phyloP scores from a whole-genome alignment of 2,888 invertebrate genomes.

The Tortrix viridana region DNA sequence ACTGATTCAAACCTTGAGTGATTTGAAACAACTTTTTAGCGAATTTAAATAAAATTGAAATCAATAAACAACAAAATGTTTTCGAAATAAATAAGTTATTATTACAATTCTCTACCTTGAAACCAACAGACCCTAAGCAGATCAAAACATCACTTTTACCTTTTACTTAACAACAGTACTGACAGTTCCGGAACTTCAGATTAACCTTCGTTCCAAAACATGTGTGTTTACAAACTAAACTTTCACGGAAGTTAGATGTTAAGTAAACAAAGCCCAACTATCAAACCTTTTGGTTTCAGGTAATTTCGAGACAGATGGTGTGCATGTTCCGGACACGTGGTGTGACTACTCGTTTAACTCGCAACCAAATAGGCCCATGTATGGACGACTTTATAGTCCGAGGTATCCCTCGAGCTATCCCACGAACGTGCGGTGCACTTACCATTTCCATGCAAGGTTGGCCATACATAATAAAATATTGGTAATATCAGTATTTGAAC shows the following conservation, averaged over 20 bases:
- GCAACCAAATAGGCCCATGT: conserved; percentile 86
- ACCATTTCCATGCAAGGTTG: conserved; percentile 94
- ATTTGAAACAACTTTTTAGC: too few relatives aligned
- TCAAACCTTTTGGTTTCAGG: conserved; percentile 76
- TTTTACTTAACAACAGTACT: conserved; percentile 25
- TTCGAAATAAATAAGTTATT: too few relatives aligned
- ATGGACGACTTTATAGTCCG: conserved; percentile 94
- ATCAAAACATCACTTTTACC: conserved; percentile 16
- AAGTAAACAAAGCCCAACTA: conserved; percentile 26
- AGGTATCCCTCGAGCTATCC: conserved; percentile 98
- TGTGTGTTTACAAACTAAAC: conserved; percentile 26
- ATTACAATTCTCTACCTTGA: too few relatives aligned
- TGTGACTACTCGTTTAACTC: conserved; percentile 94
- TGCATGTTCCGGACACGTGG: conserved; percentile 89
- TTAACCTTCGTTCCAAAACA: conserved; percentile 23
- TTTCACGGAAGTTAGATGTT: background rate
- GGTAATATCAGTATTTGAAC: too few relatives aligned
- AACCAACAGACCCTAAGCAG: conserved; percentile 1
- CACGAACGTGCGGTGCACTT: conserved; percentile 93
- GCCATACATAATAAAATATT: background rate
- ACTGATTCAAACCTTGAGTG: too few relatives aligned
- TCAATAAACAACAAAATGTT: too few relatives aligned
- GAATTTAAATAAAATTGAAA: too few relatives aligned
- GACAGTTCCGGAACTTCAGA: conserved; percentile 15
- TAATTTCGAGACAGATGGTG: conserved; percentile 92